A percentile compares a stretch with the other conserved stretches of the same genome.
Conservation (phyloP, 2,797 vertebrate genomes). For the Lacerta bilineata region DNA sequence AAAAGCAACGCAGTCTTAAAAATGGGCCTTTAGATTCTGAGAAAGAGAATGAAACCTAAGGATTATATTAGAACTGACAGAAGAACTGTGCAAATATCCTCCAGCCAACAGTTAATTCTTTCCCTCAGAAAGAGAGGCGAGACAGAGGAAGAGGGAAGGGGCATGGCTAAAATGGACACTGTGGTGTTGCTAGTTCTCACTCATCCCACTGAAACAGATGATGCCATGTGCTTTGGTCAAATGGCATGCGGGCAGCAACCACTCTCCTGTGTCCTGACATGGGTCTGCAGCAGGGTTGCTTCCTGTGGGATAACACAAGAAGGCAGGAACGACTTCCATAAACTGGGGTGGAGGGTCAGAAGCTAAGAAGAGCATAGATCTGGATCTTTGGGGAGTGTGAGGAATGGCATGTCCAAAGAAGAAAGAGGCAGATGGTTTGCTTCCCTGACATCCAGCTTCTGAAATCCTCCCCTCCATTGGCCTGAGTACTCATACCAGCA, state of each 20-base stretch:
- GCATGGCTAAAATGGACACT: neutral
- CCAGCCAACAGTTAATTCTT: neutral
- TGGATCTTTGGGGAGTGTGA: neutral
- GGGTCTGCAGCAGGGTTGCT: neutral
- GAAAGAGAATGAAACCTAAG: constrained; percentile 10
- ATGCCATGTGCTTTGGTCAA: neutral
- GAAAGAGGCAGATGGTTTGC: neutral
- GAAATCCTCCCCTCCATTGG: neutral
- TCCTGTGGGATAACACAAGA: neutral
- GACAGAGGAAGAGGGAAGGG: neutral
- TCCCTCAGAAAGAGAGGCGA: neutral
- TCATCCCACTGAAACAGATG: neutral
- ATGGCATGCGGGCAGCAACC: too few species aligned
- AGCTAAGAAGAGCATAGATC: neutral
- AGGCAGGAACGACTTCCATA: neutral
- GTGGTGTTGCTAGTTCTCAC: too few species aligned
- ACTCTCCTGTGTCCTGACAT: neutral
- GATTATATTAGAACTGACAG: neutral
- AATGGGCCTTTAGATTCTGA: neutral
- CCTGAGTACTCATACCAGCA: neutral
- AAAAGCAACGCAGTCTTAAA: constrained; percentile 8
- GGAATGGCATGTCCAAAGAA: neutral
- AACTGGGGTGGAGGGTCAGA: too few species aligned
- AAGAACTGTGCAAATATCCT: neutral
- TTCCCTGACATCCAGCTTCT: neutral